Evolutionary conservation across 2,888 invertebrate genomes (phyloP).

Genomic region (Ormyrus rosae): DNA sequence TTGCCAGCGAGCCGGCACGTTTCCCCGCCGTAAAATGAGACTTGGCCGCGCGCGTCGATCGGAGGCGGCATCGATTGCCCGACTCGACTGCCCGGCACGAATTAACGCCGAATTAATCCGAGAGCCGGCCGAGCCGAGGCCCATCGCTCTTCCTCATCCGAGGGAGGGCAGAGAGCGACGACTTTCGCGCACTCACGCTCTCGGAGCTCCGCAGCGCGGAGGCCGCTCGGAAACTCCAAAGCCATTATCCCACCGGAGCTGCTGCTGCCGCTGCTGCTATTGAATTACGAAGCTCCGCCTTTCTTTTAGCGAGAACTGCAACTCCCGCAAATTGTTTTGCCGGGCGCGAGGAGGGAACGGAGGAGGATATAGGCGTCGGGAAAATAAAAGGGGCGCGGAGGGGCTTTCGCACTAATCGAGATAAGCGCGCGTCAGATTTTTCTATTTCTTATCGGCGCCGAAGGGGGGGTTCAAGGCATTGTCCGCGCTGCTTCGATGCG

Average conservation of each 20-base stretch:
- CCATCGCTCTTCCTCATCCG: slow-evolving; percentile 52
- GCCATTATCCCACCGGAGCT: too few relatives aligned
- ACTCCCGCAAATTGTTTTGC: slow-evolving; percentile 16
- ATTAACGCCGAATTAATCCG: too few relatives aligned
- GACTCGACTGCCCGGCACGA: too few relatives aligned
- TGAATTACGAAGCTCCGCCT: too few relatives aligned
- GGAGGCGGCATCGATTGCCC: too few relatives aligned
- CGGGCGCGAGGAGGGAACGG: slow-evolving; percentile 25
- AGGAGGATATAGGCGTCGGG: neutral
- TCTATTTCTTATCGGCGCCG: neutral
- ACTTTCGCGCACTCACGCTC: too few relatives aligned
- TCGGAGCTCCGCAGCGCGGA: neutral
- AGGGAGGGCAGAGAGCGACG: neutral
- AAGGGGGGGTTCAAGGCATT: too few relatives aligned
- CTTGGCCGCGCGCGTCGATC: too few relatives aligned
- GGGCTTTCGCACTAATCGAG: slow-evolving; percentile 20
- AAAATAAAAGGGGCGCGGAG: neutral
- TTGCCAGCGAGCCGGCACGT: too few relatives aligned
- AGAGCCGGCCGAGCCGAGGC: slow-evolving; percentile 13
- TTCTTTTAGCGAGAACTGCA: neutral
- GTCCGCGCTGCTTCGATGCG: slow-evolving; percentile 3
- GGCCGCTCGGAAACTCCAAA: too few relatives aligned
- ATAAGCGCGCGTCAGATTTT: slow-evolving; percentile 37
- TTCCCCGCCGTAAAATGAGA: too few relatives aligned
- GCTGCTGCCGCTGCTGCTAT: too few relatives aligned